Conservation (phyloP, 2,888 invertebrate species). For the Petrolisthes cinctipes region DNA sequence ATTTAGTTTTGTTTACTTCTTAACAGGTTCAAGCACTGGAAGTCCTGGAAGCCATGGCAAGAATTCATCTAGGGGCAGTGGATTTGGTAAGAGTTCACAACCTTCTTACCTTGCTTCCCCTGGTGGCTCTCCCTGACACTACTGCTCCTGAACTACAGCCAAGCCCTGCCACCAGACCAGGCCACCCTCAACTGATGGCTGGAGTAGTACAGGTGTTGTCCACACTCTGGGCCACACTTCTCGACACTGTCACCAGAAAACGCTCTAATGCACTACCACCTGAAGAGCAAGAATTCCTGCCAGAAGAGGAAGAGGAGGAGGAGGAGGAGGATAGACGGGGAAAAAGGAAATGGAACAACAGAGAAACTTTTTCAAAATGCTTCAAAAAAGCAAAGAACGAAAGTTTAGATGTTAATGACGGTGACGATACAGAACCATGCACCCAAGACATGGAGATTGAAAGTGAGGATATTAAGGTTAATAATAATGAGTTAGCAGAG, state of each 20-base stretch:
- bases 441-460: too few species aligned
- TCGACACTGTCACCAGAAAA: slow-evolving; percentile 10
- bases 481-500: neutral
- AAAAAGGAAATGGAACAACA: neutral
- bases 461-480: neutral
- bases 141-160: neutral
- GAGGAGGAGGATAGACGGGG: slow-evolving; percentile 6
- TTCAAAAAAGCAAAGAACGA: slow-evolving; percentile 14
- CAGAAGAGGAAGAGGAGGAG: slow-evolving; percentile 1
- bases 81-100: slow-evolving; percentile 27
- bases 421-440: neutral
- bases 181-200: slow-evolving; percentile 12
- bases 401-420: neutral
- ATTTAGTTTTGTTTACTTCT: neutral
- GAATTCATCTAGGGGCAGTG: slow-evolving; percentile 34
- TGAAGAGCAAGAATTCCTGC: neutral
- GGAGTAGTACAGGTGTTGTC: slow-evolving; percentile 18
- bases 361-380: slow-evolving; percentile 18
- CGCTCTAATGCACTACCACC: neutral
- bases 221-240: slow-evolving; percentile 24
- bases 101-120: slow-evolving; percentile 28
- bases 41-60: slow-evolving; percentile 38
- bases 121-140: neutral
- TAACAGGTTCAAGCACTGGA: slow-evolving; percentile 40
- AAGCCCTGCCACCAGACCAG: slow-evolving; percentile 6